Evolutionary conservation across 2,113 vertebrate species (phyloP).

Genomic region (Oophaga pumilio): DNA sequence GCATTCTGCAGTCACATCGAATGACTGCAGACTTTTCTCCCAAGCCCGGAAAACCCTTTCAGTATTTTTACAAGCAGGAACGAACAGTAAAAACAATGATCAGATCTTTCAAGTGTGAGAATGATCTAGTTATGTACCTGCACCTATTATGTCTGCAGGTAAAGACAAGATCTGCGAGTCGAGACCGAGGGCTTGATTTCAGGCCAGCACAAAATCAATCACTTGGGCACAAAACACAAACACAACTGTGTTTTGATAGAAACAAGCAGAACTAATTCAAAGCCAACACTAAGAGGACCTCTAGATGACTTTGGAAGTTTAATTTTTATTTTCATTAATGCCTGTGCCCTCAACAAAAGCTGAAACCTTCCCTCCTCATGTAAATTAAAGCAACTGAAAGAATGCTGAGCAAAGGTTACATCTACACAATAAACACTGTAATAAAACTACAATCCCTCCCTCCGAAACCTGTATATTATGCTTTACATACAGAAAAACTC

Average conservation of each 20-base stretch:
- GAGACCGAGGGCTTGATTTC: not conserved
- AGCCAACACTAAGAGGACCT: not conserved
- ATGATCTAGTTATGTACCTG: not conserved
- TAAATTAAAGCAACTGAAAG: not conserved
- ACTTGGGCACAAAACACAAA: not conserved
- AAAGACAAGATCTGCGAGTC: not conserved
- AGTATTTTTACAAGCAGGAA: constrained; percentile 14
- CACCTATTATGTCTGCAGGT: not conserved
- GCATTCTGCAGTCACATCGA: no score
- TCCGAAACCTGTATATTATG: not conserved
- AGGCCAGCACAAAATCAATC: not conserved
- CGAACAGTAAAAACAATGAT: not conserved
- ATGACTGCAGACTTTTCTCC: no score
- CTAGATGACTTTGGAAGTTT: not conserved
- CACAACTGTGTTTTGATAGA: not conserved
- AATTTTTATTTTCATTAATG: not conserved
- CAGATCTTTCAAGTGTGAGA: constrained; percentile 4
- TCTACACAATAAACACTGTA: not conserved
- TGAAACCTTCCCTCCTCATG: not conserved
- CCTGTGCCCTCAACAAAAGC: not conserved
- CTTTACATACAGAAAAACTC: not conserved
- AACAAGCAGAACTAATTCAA: not conserved
- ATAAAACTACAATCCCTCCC: not conserved
- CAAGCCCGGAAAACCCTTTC: not conserved
- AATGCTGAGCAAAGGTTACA: constrained; percentile 7